phyloP scores from a whole-genome alignment of 2,113 vertebrate genomes.

The Ochotona curzoniae region DNA sequence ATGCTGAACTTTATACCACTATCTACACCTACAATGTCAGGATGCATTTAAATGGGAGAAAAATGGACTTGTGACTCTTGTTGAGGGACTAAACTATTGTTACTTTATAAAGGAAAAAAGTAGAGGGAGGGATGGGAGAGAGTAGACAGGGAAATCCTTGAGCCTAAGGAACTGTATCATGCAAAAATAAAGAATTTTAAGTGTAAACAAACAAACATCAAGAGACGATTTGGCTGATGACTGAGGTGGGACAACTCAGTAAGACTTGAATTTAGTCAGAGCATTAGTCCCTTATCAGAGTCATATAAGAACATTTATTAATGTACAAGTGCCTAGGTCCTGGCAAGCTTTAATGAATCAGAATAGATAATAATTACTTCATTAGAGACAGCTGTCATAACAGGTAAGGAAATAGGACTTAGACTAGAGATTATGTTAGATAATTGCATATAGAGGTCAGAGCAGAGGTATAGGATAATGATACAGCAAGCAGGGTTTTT shows the following conservation, averaged over 20 bases:
- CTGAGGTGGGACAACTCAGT: not conserved
- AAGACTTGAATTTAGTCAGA: not conserved
- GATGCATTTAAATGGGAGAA: no score
- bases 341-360: not conserved
- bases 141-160: no score
- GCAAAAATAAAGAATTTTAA: no score
- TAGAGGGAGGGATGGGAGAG: no score
- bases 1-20: no score
- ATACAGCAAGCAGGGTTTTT: not conserved
- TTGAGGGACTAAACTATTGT: no score
- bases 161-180: no score
- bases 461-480: not conserved
- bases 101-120: no score
- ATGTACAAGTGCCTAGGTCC: not conserved
- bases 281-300: not conserved
- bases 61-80: no score
- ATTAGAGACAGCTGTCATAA: not conserved
- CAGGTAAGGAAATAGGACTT: not conserved
- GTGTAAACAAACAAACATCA: no score
- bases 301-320: not conserved
- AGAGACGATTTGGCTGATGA: not conserved
- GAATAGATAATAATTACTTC: not conserved
- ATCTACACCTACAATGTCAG: no score
- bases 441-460: not conserved
- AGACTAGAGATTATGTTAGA: not conserved